These are phyloP conservation scores for Lepidurus arcticus DNA, from an alignment of 1,140 invertebrate genomes.

Conservation along the genomic window DNA sequence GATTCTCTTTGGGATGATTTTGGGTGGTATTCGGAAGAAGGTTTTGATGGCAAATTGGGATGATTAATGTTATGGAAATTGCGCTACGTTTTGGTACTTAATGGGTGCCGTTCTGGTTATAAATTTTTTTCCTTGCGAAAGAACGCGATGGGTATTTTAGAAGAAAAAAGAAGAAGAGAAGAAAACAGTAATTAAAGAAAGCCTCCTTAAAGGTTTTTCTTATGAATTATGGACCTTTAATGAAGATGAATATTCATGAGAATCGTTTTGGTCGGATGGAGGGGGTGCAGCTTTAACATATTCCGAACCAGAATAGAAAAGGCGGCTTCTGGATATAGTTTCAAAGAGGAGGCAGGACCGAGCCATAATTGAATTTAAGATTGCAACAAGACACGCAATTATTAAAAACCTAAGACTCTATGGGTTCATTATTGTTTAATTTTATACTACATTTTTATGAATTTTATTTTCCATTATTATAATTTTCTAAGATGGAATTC, in stretches of 20 bases:
- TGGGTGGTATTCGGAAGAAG: no score
- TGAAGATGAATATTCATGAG: conserved; percentile 14
- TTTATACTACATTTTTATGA: neutral
- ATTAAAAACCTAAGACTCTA: neutral
- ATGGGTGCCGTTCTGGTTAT: conserved; percentile 8
- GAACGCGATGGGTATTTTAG: neutral
- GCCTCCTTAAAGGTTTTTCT: neutral
- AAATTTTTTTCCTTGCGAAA: neutral
- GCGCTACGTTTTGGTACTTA: neutral
- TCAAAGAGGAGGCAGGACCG: neutral
- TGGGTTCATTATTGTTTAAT: neutral
- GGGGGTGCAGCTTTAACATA: neutral
- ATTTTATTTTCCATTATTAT: neutral
- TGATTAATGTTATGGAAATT: no score
- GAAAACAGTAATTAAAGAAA: neutral
- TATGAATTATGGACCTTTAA: conserved; percentile 15
- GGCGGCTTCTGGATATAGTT: neutral
- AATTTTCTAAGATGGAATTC: neutral
- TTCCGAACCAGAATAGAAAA: neutral
- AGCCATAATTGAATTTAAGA: conserved; percentile 16
- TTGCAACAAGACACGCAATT: neutral
- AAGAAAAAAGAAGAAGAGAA: neutral
- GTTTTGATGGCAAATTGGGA: no score
- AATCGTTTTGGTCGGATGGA: neutral
- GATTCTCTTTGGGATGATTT: no score